Percentiles rank a stretch among this genome's conserved stretches.
Conservation (phyloP, 2,888 invertebrate species). For the Venusia cambrica region DNA sequence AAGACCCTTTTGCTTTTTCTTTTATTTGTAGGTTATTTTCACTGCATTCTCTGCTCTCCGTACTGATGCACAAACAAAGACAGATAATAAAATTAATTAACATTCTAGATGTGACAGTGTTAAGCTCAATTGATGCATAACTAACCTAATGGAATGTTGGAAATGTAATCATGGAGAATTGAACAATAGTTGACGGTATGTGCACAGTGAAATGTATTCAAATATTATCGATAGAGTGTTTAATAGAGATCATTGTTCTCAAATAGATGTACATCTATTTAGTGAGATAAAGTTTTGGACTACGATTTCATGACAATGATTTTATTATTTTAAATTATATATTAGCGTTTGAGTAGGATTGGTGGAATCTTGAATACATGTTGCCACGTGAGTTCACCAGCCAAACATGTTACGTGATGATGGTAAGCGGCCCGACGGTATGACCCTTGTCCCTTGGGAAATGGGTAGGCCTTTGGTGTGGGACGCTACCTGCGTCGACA, state of each 20-base stretch:
- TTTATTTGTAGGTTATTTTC: background rate
- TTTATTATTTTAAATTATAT: too few species aligned
- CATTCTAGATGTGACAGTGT: slow-evolving; percentile 2
- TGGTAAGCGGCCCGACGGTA: too few species aligned
- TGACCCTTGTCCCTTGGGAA: too few species aligned
- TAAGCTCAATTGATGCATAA: slow-evolving; percentile 1
- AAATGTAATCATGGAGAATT: slow-evolving; percentile 3
- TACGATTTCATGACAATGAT: too few species aligned
- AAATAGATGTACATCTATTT: too few species aligned
- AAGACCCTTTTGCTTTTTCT: background rate
- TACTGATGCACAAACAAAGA: slow-evolving; percentile 5
- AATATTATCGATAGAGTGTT: slow-evolving; percentile 13
- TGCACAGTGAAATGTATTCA: background rate
- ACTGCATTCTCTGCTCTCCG: background rate
- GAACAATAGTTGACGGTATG: slow-evolving; percentile 3
- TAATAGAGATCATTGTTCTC: slow-evolving; percentile 6
- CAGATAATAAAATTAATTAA: slow-evolving; percentile 3
- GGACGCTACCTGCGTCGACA: too few species aligned
- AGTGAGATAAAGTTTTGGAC: too few species aligned
- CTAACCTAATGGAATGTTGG: slow-evolving; percentile 2
- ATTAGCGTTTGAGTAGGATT: slow-evolving; percentile 20
- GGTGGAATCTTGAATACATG: slow-evolving; percentile 42
- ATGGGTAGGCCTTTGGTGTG: too few species aligned
- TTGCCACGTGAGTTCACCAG: slow-evolving; percentile 64
- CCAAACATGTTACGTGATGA: too few species aligned